These are phyloP conservation scores for Arctocebus calabarensis DNA, from an alignment of 2,797 vertebrate species.

Conservation along the genomic window DNA sequence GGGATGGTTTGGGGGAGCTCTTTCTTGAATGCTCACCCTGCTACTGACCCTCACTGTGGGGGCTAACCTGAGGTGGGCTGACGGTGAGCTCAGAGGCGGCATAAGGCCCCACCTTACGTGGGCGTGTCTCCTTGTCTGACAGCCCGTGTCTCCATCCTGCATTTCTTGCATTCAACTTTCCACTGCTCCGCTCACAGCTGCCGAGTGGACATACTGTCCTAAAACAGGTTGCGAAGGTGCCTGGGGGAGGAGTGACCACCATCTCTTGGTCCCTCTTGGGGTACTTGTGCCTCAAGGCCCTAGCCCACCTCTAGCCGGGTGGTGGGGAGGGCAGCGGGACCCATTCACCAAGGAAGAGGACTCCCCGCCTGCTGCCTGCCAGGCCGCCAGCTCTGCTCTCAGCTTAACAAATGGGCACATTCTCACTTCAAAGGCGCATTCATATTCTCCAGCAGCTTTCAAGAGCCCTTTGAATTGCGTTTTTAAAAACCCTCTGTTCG, in stretches of 20 bases:
- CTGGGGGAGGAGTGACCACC: background rate
- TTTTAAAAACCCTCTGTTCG: slow-evolving; percentile 77
- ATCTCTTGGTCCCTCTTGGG: background rate
- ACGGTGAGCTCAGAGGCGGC: rapidly evolving
- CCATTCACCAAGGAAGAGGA: slow-evolving; percentile 82
- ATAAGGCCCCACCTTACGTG: rapidly evolving
- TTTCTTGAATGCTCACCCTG: background rate
- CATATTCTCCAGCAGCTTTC: slow-evolving; percentile 88
- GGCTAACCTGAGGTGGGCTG: background rate
- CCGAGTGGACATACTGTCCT: rapidly evolving
- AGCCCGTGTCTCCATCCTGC: rapidly evolving
- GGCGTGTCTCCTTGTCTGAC: background rate
- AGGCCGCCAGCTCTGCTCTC: slow-evolving; percentile 84
- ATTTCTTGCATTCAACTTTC: rapidly evolving
- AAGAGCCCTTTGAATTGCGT: slow-evolving; percentile 86
- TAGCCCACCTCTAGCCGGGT: background rate
- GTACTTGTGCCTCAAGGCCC: background rate
- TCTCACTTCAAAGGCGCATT: slow-evolving; percentile 89
- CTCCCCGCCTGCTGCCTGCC: slow-evolving; percentile 49
- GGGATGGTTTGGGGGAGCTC: rapidly evolving
- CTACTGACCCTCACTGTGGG: background rate
- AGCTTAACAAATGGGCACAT: slow-evolving; percentile 87
- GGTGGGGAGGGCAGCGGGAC: slow-evolving; percentile 59
- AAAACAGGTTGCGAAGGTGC: rapidly evolving
- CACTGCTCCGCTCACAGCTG: rapidly evolving